Evolutionary conservation across 2,797 vertebrate species (phyloP).

Genomic region (Micropoecilia bifurca): DNA sequence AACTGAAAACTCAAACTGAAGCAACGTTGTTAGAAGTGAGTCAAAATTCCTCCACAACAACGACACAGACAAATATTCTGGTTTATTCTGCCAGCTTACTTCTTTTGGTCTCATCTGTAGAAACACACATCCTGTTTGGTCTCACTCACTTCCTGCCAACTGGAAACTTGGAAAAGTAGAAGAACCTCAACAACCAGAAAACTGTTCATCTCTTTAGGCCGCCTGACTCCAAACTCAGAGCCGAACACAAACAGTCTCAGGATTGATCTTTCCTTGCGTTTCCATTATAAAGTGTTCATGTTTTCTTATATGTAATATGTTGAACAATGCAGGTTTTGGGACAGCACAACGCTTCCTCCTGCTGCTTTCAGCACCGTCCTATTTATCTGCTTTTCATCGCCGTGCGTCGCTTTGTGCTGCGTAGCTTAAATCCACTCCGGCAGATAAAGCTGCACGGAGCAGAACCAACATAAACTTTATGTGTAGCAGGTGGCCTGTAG

Average conservation of each 20-base stretch:
- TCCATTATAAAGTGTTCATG: neutral
- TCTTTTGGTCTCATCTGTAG: neutral
- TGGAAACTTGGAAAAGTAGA: neutral
- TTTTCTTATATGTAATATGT: neutral
- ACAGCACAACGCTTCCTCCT: neutral
- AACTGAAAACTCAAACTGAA: neutral
- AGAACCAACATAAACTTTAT: neutral
- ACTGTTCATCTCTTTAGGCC: neutral
- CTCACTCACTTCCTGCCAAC: neutral
- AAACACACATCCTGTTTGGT: neutral
- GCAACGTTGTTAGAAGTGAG: neutral
- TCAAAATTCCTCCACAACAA: neutral
- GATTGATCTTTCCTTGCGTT: neutral
- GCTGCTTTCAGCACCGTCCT: neutral
- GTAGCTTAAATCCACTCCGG: neutral
- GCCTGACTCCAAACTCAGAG: neutral
- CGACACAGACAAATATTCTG: neutral
- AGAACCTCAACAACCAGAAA: neutral
- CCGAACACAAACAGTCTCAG: neutral
- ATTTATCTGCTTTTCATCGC: neutral
- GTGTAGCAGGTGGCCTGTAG: neutral
- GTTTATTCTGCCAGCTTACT: neutral
- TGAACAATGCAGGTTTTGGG: neutral
- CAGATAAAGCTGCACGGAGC: neutral
- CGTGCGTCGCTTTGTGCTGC: neutral